phyloP scores from a whole-genome alignment of 2,113 vertebrate species.

The Nothobranchius kuhntae region DNA sequence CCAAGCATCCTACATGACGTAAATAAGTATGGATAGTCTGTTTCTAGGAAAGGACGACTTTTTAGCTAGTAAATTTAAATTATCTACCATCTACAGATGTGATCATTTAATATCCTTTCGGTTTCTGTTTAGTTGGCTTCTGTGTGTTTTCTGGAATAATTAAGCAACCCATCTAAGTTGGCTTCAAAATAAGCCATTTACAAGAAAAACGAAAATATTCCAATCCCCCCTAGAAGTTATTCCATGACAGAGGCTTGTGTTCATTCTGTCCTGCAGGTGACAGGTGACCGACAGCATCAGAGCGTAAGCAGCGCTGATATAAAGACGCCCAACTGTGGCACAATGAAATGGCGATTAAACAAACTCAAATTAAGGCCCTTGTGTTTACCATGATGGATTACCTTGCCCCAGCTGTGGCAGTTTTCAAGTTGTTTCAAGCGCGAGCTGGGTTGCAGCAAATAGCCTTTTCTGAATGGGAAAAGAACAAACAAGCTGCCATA shows the following conservation, averaged over 20 bases:
- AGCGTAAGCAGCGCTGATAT: conserved; percentile 34
- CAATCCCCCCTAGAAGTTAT: conserved; percentile 18
- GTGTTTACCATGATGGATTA: conserved; percentile 61
- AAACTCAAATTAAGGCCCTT: conserved; percentile 43
- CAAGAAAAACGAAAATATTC: background rate
- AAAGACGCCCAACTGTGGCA: conserved; percentile 42
- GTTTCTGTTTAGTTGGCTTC: too few species aligned
- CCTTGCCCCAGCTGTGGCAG: conserved; percentile 10
- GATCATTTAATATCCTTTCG: too few species aligned
- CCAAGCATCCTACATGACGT: too few species aligned
- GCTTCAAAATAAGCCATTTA: conserved; percentile 20
- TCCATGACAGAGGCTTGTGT: background rate
- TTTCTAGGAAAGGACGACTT: too few species aligned
- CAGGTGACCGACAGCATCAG: conserved; percentile 46
- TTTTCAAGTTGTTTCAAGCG: conserved; percentile 50
- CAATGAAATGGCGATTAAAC: conserved; percentile 53
- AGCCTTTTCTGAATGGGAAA: conserved; percentile 24
- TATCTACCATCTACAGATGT: too few species aligned
- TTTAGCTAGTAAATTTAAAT: background rate
- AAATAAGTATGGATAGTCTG: too few species aligned
- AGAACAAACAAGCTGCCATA: conserved; percentile 33
- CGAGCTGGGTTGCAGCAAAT: conserved; percentile 40
- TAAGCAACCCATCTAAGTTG: too few species aligned
- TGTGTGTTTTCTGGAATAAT: too few species aligned
- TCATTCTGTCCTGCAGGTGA: conserved; percentile 18